Evolutionary conservation across 2,888 invertebrate species (phyloP), one percentile per base, ranked within the genome.

Genomic region (Folsomia candida): DNA sequence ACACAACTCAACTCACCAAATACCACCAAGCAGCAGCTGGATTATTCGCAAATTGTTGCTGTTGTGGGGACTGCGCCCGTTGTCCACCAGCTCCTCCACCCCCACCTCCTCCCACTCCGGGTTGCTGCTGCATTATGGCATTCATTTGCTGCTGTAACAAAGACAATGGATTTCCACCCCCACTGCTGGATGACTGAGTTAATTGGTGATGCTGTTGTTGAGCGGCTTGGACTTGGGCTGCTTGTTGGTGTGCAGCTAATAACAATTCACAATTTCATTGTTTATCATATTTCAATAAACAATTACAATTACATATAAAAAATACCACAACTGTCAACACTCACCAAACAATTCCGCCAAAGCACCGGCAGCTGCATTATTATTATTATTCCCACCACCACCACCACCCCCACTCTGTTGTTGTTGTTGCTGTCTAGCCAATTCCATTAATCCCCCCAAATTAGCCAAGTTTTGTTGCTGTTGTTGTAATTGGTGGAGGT

Each of bases 11-110:
- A n/a, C n/a, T n/a, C n/a, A n/a, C n/a, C 54, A 77, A 69, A 62
- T 77, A 77, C 69, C 76, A 69, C 73, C 74, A 77, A 11, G 76
- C 72, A 11, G 77, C 77, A 18, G 77, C 73, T n/a, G 76, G 73
- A 60, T 73, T 71, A 37, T 37, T 37, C n/a, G n/a, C n/a, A 14
- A 37, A 37, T 14, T 37, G 37, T 14, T 37, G 37, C 4, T 14
- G 63, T 68, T 68, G 37, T 69, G 68, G 24, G 66, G 73, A 51
- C 64, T 27, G 25, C 25, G 27, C 18, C 20, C 20, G 58, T 58
- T 20, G 28, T 25, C 26, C 2, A 22, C 14, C 14, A 24, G 20
- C 14, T 59, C 25, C 4, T 4, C 14, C 6, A 4, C 25, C 6
- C 26, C 25, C 24, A 24, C 9, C 24, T 11, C 6, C 60, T 25